Evolutionary conservation across 2,888 invertebrate species (phyloP), one percentile per base, ranked within the genome.

Genomic region (Tyria jacobaeae): DNA sequence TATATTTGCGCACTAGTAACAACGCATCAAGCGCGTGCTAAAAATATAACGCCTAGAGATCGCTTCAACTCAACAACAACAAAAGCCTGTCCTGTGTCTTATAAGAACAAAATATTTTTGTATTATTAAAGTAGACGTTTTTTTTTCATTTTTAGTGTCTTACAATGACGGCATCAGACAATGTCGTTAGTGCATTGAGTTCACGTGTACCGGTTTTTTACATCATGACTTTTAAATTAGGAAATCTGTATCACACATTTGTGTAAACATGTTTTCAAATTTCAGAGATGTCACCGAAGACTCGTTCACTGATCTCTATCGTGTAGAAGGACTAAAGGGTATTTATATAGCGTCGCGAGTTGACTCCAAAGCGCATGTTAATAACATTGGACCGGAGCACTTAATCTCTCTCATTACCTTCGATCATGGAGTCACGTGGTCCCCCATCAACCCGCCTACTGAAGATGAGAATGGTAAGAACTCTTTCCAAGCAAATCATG

Each of bases 331-430:
- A 0, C 90, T 98, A 54, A 94, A 96, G 50, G 98, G 98, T 0
- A 97, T 98, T 74, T 98, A 98, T 91, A 97, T 99, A 68, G 98
- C 97, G 0, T 98, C 98, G 0, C 96, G 96, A 82, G 95, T 98
- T 1, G 91, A 94, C 34, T 88, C 93, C 0, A 95, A 95, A 78
- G 91, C 94, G 0, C 87, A 89, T 2, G 92, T 94, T 4, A 87
- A 94, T 5, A 94, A 94, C 68, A 94, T 96, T 2, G 96, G 96
- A 0, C 96, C 96, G 0, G 97, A 97, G 75, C 96, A 97, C 85
- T 94, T 98, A 53, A 92, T 96, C 0, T 97, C 98, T 0, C 86
- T 97, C 57, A 98, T 98, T 60, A 97, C 97, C 0, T 98, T 96
- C 85, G 97, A 98, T 87, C 97, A 97, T 81, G 99, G 99, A 3